Evolutionary conservation across 2,113 vertebrate genomes (phyloP), one percentile per base, ranked within the genome.

Genomic region (Lasiurus cinereus): DNA sequence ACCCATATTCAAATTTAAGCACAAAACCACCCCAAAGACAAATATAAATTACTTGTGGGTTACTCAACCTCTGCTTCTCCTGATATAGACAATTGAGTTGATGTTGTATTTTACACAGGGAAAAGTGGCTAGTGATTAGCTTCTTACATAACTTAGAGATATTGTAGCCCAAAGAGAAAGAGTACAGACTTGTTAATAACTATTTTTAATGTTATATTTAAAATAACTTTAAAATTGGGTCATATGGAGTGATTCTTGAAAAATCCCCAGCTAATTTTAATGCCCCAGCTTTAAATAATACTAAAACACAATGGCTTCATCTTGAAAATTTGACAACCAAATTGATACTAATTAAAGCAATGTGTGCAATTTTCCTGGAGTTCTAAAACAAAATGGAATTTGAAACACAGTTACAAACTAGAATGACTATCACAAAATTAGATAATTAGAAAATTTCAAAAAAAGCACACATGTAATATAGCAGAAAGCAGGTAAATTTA

Each of bases 301-400:
- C 87, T 93, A 82, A 89, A 95, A 93, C 56, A 96, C 90, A 95
- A 96, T 94, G 64, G 83, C 83, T 96, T 95, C 92, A 70, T 96
- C 92, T 89, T 94, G 80, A 94, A 96, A 90, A 86, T 90, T 24
- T 97, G 94, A 96, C 96, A 97, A 93, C 87, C 79, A 96, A 95
- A 96, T 94, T 96, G 92, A 83, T 93, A 92, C 87, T 94, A 97
- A 97, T 96, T 96, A 96, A 94, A 96, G 80, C 83, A 93, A 94
- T 27, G 36, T 94, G 83, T 94, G 95, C 94, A 96, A 92, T 96
- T 94, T 96, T 95, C 90, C 76, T 92, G 80, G 56, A 56, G 79
- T 79, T 95, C 83, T 96, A 86, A 94, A 97, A 96, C 83, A 96
- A 95, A 96, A 93, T 95, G 92, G 79, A 85, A 93, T 79, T 91